Percentiles rank a stretch among this genome's conserved stretches.
Evolutionary conservation across 1,140 invertebrate genomes (phyloP).

Genomic region (Drosophila bocki): DNA sequence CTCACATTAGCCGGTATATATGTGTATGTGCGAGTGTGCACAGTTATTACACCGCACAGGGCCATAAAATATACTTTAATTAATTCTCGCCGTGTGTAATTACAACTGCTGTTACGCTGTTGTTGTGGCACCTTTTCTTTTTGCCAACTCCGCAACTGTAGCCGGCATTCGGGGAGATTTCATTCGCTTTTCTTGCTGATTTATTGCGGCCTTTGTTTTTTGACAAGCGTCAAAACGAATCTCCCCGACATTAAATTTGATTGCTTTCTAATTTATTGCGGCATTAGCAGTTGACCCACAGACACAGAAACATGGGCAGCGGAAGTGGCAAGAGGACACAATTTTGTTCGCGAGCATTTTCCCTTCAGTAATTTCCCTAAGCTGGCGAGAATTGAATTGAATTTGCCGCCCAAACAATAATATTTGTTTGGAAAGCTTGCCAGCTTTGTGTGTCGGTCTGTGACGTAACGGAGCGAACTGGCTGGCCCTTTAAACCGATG

Average conservation of each 20-base stretch:
- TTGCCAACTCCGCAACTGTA: conserved; percentile 38
- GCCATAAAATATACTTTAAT: conserved; percentile 80
- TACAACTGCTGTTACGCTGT: conserved; percentile 40
- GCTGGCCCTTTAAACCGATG: conserved; percentile 9
- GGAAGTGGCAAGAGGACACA: conserved; percentile 4
- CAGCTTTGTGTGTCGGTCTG: conserved; percentile 14
- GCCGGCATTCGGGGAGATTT: conserved; percentile 43
- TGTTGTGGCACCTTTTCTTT: conserved; percentile 32
- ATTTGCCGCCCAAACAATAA: conserved; percentile 44
- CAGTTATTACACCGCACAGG: conserved; percentile 65
- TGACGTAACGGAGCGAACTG: conserved; percentile 19
- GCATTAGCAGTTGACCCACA: conserved; percentile 52
- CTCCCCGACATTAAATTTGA: conserved; percentile 51
- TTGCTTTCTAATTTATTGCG: conserved; percentile 55
- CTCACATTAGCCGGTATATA: conserved; percentile 61
- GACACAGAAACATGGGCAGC: conserved; percentile 6
- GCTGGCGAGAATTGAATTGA: conserved; percentile 42
- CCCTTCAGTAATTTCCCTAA: conserved; percentile 36
- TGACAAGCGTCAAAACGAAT: conserved; percentile 64
- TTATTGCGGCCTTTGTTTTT: conserved; percentile 67
- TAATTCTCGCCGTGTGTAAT: conserved; percentile 67
- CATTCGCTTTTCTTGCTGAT: conserved; percentile 67
- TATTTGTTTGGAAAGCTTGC: conserved; percentile 34
- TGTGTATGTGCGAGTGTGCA: conserved; percentile 36
- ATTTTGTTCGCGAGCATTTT: conserved; percentile 41